These are phyloP conservation scores for Volucella zonaria DNA, from an alignment of 2,888 invertebrate genomes.

Conservation along the genomic window DNA sequence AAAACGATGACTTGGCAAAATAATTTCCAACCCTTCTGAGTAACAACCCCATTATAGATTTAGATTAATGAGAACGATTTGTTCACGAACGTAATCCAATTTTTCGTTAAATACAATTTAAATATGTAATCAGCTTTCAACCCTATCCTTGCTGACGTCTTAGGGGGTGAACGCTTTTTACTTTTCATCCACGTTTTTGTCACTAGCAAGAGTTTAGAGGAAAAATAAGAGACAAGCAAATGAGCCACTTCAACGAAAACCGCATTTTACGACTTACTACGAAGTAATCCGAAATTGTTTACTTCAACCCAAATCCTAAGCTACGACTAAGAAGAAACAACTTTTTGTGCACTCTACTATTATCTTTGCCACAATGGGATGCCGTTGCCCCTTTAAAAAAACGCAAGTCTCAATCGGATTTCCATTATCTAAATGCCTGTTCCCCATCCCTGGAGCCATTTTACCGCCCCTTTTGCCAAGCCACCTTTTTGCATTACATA, in stretches of 20 bases:
- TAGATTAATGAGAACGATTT: slow-evolving; percentile 63
- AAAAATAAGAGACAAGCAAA: slow-evolving; percentile 8
- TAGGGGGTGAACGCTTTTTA: slow-evolving; percentile 42
- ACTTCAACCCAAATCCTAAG: not conserved
- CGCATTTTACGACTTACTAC: slow-evolving; percentile 60
- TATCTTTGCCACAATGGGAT: slow-evolving; percentile 30
- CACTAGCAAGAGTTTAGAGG: not conserved
- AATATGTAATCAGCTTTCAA: slow-evolving; percentile 67
- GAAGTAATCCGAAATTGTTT: slow-evolving; percentile 11
- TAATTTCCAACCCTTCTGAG: slow-evolving; percentile 25
- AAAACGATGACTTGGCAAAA: slow-evolving; percentile 25
- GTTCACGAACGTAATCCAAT: slow-evolving; percentile 67
- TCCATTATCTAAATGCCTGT: slow-evolving; percentile 66
- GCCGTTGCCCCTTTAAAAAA: slow-evolving; percentile 51
- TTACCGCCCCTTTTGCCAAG: slow-evolving; percentile 6
- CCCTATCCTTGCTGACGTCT: slow-evolving; percentile 15
- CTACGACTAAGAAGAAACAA: slow-evolving; percentile 37
- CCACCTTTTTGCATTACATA: slow-evolving; percentile 64
- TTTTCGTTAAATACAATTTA: slow-evolving; percentile 69
- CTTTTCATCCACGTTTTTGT: slow-evolving; percentile 6
- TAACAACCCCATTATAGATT: not conserved
- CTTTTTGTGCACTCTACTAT: slow-evolving; percentile 40
- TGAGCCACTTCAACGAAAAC: slow-evolving; percentile 57
- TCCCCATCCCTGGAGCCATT: not conserved
- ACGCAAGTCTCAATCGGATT: slow-evolving; percentile 61